Conservation (phyloP, 2,113 vertebrate species). For the Oxyruncus cristatus region DNA sequence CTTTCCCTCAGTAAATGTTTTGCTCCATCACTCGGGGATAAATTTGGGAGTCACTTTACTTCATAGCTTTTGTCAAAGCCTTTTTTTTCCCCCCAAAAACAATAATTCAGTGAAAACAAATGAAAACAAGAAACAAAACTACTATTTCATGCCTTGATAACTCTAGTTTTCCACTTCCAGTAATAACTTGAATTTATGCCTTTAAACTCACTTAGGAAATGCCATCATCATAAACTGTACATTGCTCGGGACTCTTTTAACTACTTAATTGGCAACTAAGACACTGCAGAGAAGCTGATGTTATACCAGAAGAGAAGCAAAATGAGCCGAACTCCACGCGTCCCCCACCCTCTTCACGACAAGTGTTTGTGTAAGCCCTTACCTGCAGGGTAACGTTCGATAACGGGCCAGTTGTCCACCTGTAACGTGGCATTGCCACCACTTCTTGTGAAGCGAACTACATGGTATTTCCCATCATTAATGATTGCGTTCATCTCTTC, state of each 20-base stretch:
- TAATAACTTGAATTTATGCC: constrained; percentile 65
- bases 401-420: constrained; percentile 98
- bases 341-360: not conserved
- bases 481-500: constrained; percentile 97
- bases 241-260: constrained; percentile 45
- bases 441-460: constrained; percentile 97
- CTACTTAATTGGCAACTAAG: constrained; percentile 34
- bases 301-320: constrained; percentile 7
- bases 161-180: constrained; percentile 51
- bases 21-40: not conserved
- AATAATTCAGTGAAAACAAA: constrained; percentile 59
- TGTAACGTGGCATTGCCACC: constrained; percentile 98
- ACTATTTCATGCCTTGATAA: constrained; percentile 45
- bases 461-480: constrained; percentile 98
- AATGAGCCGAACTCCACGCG: not conserved
- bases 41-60: constrained; percentile 1
- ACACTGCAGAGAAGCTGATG: constrained; percentile 27
- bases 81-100: constrained; percentile 58
- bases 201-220: constrained; percentile 63
- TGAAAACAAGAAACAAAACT: constrained; percentile 14
- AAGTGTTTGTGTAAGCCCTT: constrained; percentile 64
- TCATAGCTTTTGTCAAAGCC: constrained; percentile 92
- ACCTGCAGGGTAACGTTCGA: constrained; percentile 98
- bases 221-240: constrained; percentile 53
- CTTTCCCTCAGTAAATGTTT: not conserved